Percentiles rank a stretch among this genome's conserved stretches.
Conservation (phyloP, 2,113 vertebrate genomes). For the Agapornis roseicollis region DNA sequence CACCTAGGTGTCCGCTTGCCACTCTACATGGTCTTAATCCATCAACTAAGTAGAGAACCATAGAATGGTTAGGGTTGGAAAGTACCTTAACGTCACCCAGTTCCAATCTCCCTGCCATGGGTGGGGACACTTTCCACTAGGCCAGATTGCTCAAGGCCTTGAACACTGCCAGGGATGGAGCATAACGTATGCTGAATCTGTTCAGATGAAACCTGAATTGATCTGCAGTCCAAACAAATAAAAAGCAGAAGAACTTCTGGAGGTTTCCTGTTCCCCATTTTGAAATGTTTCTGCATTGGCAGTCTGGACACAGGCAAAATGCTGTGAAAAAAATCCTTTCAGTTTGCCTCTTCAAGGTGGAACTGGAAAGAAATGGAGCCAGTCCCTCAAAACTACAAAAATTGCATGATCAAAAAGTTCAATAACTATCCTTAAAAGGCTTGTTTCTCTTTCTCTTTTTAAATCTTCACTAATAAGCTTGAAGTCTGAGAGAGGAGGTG, state of each 20-base stretch:
- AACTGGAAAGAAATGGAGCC: neutral
- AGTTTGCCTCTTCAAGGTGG: neutral
- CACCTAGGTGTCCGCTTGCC: neutral
- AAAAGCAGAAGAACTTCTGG: neutral
- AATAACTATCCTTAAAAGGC: neutral
- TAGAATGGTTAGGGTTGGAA: neutral
- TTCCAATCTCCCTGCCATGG: neutral
- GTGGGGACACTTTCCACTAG: neutral
- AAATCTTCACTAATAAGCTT: neutral
- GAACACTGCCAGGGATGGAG: neutral
- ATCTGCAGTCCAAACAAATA: neutral
- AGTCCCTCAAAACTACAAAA: neutral
- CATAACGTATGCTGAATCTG: neutral
- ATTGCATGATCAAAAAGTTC: neutral
- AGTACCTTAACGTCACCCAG: neutral
- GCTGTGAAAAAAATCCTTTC: neutral
- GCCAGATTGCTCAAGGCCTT: neutral
- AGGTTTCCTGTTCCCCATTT: slow-evolving; percentile 1
- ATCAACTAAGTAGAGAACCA: neutral
- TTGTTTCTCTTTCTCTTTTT: neutral
- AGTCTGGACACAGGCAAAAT: neutral
- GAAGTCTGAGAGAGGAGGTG: neutral
- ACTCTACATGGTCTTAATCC: neutral
- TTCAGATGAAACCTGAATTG: neutral
- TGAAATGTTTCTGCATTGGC: neutral